Conservation (phyloP, 92 coral and sea anemone species). For the Montipora capitata region DNA sequence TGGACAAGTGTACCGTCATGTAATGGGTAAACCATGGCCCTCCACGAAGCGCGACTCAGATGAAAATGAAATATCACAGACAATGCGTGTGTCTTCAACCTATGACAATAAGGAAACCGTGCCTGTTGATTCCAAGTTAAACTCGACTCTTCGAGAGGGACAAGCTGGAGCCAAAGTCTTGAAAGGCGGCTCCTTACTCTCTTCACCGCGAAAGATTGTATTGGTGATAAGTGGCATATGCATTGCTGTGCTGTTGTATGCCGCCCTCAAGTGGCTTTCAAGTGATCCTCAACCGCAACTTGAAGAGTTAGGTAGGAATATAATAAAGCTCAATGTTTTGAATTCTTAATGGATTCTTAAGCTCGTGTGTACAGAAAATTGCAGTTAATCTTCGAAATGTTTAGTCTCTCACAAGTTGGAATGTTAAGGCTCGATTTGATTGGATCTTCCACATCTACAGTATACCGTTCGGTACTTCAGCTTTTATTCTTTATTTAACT, state of each 20-base stretch:
- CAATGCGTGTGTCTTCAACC: neutral
- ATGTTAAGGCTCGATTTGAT: neutral
- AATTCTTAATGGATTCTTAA: neutral
- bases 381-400: neutral
- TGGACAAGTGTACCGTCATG: slow-evolving; percentile 12
- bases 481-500: neutral
- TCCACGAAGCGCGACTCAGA: neutral
- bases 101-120: slow-evolving; percentile 4
- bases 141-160: slow-evolving; percentile 43
- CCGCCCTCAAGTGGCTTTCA: slow-evolving; percentile 25
- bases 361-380: neutral
- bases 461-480: neutral
- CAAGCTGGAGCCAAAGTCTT: slow-evolving; percentile 42
- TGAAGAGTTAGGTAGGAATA: slow-evolving; percentile 35
- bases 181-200: slow-evolving; percentile 37
- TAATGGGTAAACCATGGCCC: neutral
- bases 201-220: slow-evolving; percentile 31
- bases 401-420: neutral
- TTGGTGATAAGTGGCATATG: slow-evolving; percentile 54
- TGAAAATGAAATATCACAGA: slow-evolving; percentile 45
- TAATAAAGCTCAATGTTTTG: neutral
- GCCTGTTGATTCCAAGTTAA: slow-evolving; percentile 11
- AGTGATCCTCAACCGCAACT: slow-evolving; percentile 4
- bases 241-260: slow-evolving; percentile 40
- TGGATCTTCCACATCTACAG: neutral